phyloP scores from a whole-genome alignment of 2,113 vertebrate species.

The Ammodytes marinus region DNA sequence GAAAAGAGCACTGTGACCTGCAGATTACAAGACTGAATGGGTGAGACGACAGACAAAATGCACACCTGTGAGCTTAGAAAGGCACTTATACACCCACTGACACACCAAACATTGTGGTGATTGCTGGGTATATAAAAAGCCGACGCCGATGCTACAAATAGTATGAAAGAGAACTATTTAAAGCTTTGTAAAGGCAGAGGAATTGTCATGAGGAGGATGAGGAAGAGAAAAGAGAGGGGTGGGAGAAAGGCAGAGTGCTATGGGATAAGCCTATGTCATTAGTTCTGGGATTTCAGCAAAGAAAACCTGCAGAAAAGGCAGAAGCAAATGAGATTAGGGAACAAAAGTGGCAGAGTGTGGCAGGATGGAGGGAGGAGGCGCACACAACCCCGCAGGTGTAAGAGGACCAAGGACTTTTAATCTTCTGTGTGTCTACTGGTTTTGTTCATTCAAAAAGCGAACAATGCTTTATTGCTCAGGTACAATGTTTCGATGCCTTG shows the following conservation, averaged over 20 bases:
- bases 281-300: constrained; percentile 40
- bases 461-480: not conserved
- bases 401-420: constrained; percentile 25
- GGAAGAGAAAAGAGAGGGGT: constrained; percentile 24
- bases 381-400: constrained; percentile 53
- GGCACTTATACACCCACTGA: constrained; percentile 9
- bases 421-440: constrained; percentile 14
- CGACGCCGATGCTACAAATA: constrained; percentile 13
- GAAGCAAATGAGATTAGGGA: constrained; percentile 62
- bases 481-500: not conserved
- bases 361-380: constrained; percentile 22
- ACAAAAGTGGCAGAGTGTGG: constrained; percentile 56
- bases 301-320: constrained; percentile 53
- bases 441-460: constrained; percentile 8
- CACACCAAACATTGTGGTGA: constrained; percentile 20
- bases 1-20: constrained; percentile 32
- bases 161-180: constrained; percentile 33
- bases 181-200: constrained; percentile 38
- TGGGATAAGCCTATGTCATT: constrained; percentile 53
- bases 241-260: constrained; percentile 35
- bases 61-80: constrained; percentile 59
- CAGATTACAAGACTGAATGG: constrained; percentile 68
- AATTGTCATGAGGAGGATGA: constrained; percentile 47
- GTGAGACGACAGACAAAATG: constrained; percentile 69
- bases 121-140: constrained; percentile 5